Evolutionary conservation across 1,140 invertebrate genomes (phyloP).

Genomic region (Copidosoma floridanum): DNA sequence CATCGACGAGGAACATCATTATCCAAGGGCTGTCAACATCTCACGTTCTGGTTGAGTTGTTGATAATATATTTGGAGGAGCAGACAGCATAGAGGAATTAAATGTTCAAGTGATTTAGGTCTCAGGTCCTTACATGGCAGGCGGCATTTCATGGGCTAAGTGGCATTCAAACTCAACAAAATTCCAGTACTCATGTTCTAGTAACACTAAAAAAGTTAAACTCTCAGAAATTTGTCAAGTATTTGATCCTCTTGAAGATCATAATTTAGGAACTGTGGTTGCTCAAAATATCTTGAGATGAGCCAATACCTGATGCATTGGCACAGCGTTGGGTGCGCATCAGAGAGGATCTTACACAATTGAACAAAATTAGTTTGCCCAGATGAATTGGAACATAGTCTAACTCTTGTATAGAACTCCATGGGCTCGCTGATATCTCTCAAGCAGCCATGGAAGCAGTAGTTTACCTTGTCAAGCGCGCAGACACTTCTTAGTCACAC

Average conservation of each 20-base stretch:
- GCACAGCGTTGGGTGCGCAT: not conserved
- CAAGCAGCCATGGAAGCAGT: too few species aligned
- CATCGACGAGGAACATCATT: not conserved
- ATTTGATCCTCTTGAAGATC: conserved; percentile 36
- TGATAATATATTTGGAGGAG: conserved; percentile 2
- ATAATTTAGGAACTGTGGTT: conserved; percentile 43
- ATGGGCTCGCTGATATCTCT: too few species aligned
- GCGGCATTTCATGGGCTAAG: too few species aligned
- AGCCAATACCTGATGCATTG: conserved; percentile 31
- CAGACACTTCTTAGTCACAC: too few species aligned
- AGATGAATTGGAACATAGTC: too few species aligned
- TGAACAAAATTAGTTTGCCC: too few species aligned
- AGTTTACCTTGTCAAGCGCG: too few species aligned
- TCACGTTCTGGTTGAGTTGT: conserved; percentile 1
- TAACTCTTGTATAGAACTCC: too few species aligned
- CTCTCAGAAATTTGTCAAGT: conserved; percentile 32
- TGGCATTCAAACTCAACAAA: not conserved
- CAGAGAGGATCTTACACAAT: too few species aligned
- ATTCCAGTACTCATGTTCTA: not conserved
- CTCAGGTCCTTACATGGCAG: too few species aligned
- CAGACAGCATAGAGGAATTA: too few species aligned
- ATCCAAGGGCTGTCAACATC: not conserved
- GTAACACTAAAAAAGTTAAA: conserved; percentile 16
- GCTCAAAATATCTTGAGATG: conserved; percentile 41
- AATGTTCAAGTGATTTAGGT: not conserved